Evolutionary conservation across 2,888 invertebrate species (phyloP).

Genomic region (Pandemis corylana): DNA sequence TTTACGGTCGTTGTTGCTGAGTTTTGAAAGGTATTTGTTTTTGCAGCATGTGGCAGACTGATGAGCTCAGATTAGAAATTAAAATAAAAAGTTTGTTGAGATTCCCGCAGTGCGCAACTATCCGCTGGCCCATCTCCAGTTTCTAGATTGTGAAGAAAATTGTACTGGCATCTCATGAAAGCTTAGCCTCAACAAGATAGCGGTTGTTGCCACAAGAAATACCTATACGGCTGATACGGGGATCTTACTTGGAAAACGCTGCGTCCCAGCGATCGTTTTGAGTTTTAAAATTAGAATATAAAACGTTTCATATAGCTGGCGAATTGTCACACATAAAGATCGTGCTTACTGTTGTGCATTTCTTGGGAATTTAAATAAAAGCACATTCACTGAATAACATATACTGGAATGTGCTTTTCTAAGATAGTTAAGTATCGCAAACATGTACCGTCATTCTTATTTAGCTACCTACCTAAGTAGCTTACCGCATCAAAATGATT

Average conservation of each 20-base stretch:
- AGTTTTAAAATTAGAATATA: conserved; percentile 52
- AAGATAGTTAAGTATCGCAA: too few relatives aligned
- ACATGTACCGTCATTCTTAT: not conserved
- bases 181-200: conserved; percentile 51
- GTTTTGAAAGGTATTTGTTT: conserved; percentile 7
- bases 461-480: not conserved
- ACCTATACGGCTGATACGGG: conserved; percentile 35
- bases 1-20: not conserved
- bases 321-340: conserved; percentile 46
- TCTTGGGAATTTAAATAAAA: conserved; percentile 13
- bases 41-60: conserved; percentile 17
- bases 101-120: conserved; percentile 71
- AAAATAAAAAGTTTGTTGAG: conserved; percentile 41
- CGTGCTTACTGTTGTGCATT: conserved; percentile 14
- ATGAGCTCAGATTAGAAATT: conserved; percentile 35
- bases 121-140: conserved; percentile 75
- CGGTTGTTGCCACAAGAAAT: conserved; percentile 48
- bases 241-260: conserved; percentile 46
- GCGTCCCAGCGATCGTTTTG: conserved; percentile 42
- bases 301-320: conserved; percentile 48
- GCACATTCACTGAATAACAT: not conserved
- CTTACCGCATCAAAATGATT: too few relatives aligned
- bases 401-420: not conserved
- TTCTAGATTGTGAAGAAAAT: conserved; percentile 75
- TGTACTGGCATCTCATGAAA: conserved; percentile 67